Evolutionary conservation across 53 echinoderm and acorn worm species (phyloP), one percentile per base, ranked within the genome.

Genomic region (Antedon mediterranea): DNA sequence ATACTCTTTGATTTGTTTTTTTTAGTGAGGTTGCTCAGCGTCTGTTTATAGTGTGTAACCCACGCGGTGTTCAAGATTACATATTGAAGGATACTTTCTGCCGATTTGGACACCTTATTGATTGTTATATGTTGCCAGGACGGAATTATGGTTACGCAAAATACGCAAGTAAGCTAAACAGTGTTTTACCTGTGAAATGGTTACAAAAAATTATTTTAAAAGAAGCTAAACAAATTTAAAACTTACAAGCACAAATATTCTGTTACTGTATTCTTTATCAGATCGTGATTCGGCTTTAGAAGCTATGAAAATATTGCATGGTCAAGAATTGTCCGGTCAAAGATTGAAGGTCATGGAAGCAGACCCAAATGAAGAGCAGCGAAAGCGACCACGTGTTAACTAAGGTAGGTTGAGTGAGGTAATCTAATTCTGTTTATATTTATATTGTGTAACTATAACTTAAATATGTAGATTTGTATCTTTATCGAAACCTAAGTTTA

Each of bases 131-230:
- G 83, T 83, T 97, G 32, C 85, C 87, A 75, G 89, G 88, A 0
- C 85, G 92, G 2, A 97, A 97, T 88, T 93, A 93, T 86, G 97
- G 97, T 29, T 97, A 90, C 73, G 92, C 97, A 77, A 89, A 87
- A 74, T 97, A 85, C 82, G 92, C 97, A 76, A 88, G 97, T 92
- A 74, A 73, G 92, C 32, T 75, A 15, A 29, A 75, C 75, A 75
- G 18, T 5, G 26, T 31, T 31, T 31, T 75, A 15, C 29, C 75
- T 26, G 5, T 28, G 31, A 75, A 11, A 29, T 75, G 29, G 30
- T 37, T n/a, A n/a, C n/a, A n/a, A n/a, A n/a, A n/a, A n/a, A n/a
- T n/a, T n/a, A n/a, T n/a, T n/a, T n/a, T n/a, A n/a, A n/a, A n/a
- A n/a, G n/a, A n/a, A n/a, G n/a, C n/a, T n/a, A n/a, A n/a, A n/a